phyloP scores from a whole-genome alignment of 2,113 vertebrate genomes.

The Xyliphius kryptos region DNA sequence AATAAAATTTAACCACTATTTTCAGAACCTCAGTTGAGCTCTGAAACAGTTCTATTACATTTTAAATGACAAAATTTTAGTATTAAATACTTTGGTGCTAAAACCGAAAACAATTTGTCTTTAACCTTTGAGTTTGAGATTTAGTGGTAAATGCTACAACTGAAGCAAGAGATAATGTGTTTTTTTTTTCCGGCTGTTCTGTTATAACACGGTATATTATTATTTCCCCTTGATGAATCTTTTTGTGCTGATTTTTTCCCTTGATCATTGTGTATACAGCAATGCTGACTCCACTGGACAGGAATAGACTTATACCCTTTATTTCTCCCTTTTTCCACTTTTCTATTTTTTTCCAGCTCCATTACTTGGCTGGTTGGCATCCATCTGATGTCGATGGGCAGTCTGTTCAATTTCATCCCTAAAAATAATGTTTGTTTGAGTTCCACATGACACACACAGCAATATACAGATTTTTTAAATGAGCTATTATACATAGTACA shows the following conservation, averaged over 20 bases:
- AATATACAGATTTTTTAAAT: too few relatives aligned
- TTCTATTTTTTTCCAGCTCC: not conserved
- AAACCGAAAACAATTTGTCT: not conserved
- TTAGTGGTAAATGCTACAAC: constrained; percentile 8
- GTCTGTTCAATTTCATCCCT: too few relatives aligned
- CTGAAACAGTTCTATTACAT: too few relatives aligned
- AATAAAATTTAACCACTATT: too few relatives aligned
- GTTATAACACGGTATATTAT: not conserved
- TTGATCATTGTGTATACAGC: not conserved
- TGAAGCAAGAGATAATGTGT: not conserved
- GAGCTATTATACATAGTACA: too few relatives aligned
- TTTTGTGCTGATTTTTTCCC: constrained; percentile 7
- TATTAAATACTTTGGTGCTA: not conserved
- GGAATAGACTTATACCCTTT: not conserved
- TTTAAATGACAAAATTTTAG: not conserved
- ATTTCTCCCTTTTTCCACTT: too few relatives aligned
- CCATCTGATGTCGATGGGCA: too few relatives aligned
- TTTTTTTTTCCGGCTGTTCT: not conserved
- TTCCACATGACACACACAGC: too few relatives aligned
- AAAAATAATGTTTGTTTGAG: too few relatives aligned
- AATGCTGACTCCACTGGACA: constrained; percentile 14
- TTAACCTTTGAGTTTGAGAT: not conserved
- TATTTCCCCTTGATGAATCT: constrained; percentile 4
- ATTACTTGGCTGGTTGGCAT: not conserved
- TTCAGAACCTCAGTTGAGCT: too few relatives aligned